Evolutionary conservation across 2,797 vertebrate species (phyloP).

Genomic region (Smutsia gigantea): DNA sequence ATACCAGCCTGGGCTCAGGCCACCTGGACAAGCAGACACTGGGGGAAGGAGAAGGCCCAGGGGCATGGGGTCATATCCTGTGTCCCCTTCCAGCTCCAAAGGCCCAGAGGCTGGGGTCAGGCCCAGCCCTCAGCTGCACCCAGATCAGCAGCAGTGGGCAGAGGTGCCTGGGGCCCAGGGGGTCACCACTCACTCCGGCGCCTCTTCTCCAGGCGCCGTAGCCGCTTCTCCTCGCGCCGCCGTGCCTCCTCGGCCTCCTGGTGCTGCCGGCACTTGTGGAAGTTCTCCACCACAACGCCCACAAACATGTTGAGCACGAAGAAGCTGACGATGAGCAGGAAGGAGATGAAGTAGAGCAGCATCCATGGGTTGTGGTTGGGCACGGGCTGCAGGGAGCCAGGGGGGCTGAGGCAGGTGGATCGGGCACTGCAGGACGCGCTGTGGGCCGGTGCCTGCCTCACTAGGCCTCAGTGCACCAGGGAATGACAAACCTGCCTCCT

Average conservation of each 20-base stretch:
- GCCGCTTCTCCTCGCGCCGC: constrained; percentile 91
- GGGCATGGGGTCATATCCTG: fast-evolving
- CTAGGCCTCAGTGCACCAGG: fast-evolving
- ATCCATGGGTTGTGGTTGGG: constrained; percentile 94
- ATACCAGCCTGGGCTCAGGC: not conserved
- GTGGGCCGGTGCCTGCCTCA: fast-evolving
- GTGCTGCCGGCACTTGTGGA: constrained; percentile 94
- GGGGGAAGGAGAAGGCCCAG: not conserved
- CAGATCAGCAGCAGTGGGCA: fast-evolving
- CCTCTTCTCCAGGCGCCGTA: constrained; percentile 95
- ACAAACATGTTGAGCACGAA: constrained; percentile 96
- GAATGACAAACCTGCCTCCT: not conserved
- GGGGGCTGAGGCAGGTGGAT: not conserved
- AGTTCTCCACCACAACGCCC: constrained; percentile 95
- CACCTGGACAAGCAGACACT: not conserved
- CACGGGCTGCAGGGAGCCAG: constrained; percentile 85
- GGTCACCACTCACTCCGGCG: constrained; percentile 92
- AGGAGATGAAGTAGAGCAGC: constrained; percentile 95
- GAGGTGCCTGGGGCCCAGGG: not conserved
- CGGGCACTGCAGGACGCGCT: not conserved
- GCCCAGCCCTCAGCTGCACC: not conserved
- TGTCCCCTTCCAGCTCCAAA: not conserved
- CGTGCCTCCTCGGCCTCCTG: constrained; percentile 91
- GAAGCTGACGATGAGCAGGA: constrained; percentile 95
- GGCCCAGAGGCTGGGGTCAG: not conserved